Base-by-base conservation (phyloP, 2,888 invertebrate genomes). In the Drosophila falleni region DNA sequence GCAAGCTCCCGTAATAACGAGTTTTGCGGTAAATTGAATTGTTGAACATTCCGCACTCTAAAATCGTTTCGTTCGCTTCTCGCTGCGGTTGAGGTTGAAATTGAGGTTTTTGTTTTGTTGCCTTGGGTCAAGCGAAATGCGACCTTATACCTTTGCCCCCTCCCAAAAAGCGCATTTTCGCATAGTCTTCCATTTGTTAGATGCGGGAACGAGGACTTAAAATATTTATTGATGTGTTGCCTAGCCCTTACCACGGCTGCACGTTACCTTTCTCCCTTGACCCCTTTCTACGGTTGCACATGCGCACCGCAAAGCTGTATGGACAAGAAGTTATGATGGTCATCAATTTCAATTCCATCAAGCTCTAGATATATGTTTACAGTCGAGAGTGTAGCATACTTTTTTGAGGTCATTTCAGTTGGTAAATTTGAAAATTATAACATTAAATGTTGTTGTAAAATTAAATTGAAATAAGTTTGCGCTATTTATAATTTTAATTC, bases 11-110 rank as follows among this genome's bases (percentile, higher is more conserved):
- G 83, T 80, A 80, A 89, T 89, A 90, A 90, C 87, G 85, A 89
- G 88, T 87, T 89, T 82, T 86, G 85, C 65, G 89, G 89, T 78
- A 89, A 90, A 86, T 86, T 86, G 87, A 90, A 89, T 89, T 86
- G 90, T 87, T 89, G 78, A 76, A 87, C 85, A 81, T 89, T 69
- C 78, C 74, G 49, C 59, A 77, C 71, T 16, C 46, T 61, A 62
- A 75, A 80, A 74, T 74, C 69, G 64, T 80, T 75, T 42, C 59
- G 51, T 71, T 53, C 69, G 65, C 60, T 65, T 26, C 47, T 51
- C 64, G 65, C 65, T 74, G 75, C 58, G 66, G 76, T 71, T 61
- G 44, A 54, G 13, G 29, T 41, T 54, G 26, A 19, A 9, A 9
- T 31, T 31, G 31, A 37, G 35, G 37, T 37, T 51, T 51, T 16